These are phyloP conservation scores for Lophura nycthemera DNA, from an alignment of 2,113 vertebrate species.

Conservation along the genomic window DNA sequence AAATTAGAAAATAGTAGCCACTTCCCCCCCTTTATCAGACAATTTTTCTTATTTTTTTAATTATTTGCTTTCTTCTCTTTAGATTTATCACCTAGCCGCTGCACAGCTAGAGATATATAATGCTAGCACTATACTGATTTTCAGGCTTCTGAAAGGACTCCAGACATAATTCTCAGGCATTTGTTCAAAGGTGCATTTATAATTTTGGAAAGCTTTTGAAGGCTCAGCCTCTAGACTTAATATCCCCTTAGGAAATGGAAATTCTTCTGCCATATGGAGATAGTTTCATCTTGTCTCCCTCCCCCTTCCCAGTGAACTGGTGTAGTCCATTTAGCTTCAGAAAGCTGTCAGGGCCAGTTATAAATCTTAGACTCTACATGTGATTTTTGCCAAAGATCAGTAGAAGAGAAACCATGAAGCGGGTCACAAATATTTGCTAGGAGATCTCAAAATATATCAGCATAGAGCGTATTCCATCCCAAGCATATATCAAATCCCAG, in stretches of 20 bases:
- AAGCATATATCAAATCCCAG: neutral
- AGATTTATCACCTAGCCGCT: neutral
- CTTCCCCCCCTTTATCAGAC: neutral
- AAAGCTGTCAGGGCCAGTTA: conserved; percentile 20
- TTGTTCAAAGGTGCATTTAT: neutral
- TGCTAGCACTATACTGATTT: neutral
- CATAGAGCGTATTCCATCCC: neutral
- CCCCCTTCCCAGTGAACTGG: conserved; percentile 17
- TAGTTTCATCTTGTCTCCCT: conserved; percentile 50
- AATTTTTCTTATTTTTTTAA: neutral
- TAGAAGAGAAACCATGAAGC: conserved; percentile 5
- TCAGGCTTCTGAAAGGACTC: neutral
- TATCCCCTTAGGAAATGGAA: conserved; percentile 14
- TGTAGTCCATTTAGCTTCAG: conserved; percentile 40
- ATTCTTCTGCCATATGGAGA: conserved; percentile 67
- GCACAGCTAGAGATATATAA: neutral
- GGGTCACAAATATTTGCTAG: neutral
- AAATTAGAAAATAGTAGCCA: neutral
- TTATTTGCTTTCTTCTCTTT: neutral
- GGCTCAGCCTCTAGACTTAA: neutral
- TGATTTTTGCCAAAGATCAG: conserved; percentile 6
- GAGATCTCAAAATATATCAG: neutral
- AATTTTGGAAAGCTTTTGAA: conserved; percentile 30
- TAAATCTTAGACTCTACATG: conserved; percentile 26
- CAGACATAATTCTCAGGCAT: neutral